phyloP scores from a whole-genome alignment of 1,140 invertebrate species.

The Melitaea cinxia region DNA sequence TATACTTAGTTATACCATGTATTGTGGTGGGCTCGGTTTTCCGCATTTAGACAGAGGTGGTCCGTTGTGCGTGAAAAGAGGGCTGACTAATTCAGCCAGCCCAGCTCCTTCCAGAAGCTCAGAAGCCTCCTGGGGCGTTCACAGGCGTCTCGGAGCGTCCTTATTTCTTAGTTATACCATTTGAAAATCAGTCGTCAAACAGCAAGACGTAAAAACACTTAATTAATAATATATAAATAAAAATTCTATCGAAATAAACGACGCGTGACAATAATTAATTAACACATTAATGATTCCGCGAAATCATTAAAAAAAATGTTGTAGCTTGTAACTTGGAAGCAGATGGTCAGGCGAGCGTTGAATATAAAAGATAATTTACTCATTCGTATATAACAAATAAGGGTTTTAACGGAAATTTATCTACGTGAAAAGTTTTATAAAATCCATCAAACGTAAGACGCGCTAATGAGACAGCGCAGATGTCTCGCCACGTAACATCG shows the following conservation, averaged over 20 bases:
- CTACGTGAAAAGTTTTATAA: conserved; percentile 38
- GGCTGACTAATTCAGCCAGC: no score
- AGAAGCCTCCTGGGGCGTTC: no score
- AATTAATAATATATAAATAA: no score
- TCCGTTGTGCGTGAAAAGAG: no score
- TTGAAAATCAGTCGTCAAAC: no score
- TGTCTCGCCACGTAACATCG: conserved; percentile 16
- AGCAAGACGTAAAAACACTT: no score
- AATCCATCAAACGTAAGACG: not conserved
- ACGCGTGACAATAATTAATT: not conserved
- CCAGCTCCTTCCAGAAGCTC: no score
- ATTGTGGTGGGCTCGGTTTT: no score
- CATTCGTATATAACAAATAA: conserved; percentile 34
- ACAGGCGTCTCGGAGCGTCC: no score
- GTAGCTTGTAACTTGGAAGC: conserved; percentile 18
- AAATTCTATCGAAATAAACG: not conserved
- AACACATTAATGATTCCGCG: not conserved
- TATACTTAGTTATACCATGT: no score
- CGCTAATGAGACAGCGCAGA: conserved; percentile 18
- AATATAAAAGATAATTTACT: conserved; percentile 33
- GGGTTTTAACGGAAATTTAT: conserved; percentile 47
- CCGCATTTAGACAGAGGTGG: no score
- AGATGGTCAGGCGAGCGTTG: conserved; percentile 37
- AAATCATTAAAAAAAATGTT: not conserved
- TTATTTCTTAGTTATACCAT: no score